Percentiles rank a stretch among this genome's conserved stretches.
These are phyloP conservation scores for Sternotherus odoratus DNA, from an alignment of 2,797 vertebrate genomes.

Conservation along the genomic window DNA sequence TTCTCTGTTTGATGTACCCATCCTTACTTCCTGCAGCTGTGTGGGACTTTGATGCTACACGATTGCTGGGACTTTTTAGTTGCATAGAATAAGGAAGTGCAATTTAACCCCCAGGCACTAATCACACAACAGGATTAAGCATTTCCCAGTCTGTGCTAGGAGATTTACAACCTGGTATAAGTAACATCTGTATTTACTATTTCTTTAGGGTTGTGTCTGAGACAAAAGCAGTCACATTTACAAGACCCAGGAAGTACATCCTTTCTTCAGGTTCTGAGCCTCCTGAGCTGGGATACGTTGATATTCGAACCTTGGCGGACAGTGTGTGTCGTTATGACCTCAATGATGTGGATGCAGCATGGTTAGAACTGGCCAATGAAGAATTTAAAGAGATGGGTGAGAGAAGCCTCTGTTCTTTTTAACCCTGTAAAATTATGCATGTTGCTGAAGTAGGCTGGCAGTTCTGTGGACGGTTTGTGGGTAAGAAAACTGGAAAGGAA, in stretches of 20 bases:
- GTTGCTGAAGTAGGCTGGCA: background rate
- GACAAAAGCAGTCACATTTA: conserved; percentile 88
- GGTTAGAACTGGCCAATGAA: conserved; percentile 92
- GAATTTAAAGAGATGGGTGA: conserved; percentile 95
- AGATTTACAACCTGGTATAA: background rate
- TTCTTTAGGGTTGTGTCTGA: conserved; percentile 84
- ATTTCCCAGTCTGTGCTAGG: background rate
- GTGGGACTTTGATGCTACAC: background rate
- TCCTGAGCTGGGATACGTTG: conserved; percentile 90
- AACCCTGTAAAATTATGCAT: background rate
- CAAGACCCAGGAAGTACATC: conserved; percentile 92
- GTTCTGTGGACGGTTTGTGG: background rate
- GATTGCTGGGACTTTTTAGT: background rate
- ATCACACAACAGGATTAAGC: background rate
- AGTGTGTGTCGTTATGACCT: conserved; percentile 93
- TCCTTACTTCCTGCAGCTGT: background rate
- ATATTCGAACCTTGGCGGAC: conserved; percentile 91
- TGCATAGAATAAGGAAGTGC: background rate
- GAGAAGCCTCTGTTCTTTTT: conserved; percentile 3
- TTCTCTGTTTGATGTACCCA: background rate
- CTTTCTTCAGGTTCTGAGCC: conserved; percentile 88
- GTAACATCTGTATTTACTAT: background rate
- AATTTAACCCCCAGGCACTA: background rate
- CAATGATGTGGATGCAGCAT: conserved; percentile 90
- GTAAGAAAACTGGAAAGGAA: background rate